Evolutionary conservation across 2,797 vertebrate species (phyloP).

Genomic region (Characodon lateralis): DNA sequence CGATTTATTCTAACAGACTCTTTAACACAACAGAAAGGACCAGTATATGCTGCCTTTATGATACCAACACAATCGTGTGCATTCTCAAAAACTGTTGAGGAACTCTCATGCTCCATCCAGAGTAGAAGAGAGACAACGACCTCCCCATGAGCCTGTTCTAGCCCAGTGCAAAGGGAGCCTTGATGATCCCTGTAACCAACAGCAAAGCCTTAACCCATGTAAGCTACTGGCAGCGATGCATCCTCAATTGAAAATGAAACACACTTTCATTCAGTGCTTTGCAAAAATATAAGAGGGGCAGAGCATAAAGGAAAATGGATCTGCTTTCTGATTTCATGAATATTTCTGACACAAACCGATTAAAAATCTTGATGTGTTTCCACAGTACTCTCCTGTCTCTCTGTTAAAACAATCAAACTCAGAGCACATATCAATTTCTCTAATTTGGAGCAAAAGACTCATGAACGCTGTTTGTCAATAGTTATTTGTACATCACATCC

Average conservation of each 20-base stretch:
- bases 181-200: slow-evolving; percentile 29
- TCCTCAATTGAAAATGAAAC: slow-evolving; percentile 43
- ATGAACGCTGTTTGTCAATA: no score
- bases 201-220: slow-evolving; percentile 48
- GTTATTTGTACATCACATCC: no score
- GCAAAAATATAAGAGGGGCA: slow-evolving; percentile 33
- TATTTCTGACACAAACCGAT: slow-evolving; percentile 56
- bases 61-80: neutral
- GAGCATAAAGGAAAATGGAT: slow-evolving; percentile 25
- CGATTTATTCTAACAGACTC: neutral
- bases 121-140: slow-evolving; percentile 5
- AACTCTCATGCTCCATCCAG: slow-evolving; percentile 27
- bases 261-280: slow-evolving; percentile 39
- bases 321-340: slow-evolving; percentile 58
- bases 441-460: no score
- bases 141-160: no score
- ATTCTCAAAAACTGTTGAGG: neutral
- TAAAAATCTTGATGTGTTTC: slow-evolving; percentile 47
- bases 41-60: neutral
- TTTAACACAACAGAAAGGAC: neutral
- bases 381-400: slow-evolving; percentile 24
- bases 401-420: slow-evolving; percentile 40
- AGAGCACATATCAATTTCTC: no score
- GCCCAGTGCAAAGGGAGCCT: no score
- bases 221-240: slow-evolving; percentile 48